These are phyloP conservation scores for Astreopora myriophthalma DNA, from an alignment of 64 coral and sea anemone genomes.

Conservation along the genomic window DNA sequence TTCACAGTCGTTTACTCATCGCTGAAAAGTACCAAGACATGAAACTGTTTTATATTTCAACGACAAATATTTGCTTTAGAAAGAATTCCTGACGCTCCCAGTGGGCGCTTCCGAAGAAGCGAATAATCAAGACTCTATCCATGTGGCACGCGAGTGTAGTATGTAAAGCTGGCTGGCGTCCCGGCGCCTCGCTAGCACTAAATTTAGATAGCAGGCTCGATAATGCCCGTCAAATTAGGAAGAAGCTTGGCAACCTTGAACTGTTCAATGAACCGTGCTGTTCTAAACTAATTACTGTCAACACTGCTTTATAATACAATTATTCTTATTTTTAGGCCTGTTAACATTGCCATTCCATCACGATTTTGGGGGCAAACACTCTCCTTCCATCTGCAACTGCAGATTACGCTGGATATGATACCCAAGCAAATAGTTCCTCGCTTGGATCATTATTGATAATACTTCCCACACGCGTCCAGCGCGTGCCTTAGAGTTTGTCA, in stretches of 20 bases:
- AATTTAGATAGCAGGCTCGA: slow-evolving; percentile 16
- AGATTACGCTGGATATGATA: background rate
- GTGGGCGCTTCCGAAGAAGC: background rate
- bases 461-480: slow-evolving; percentile 33
- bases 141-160: slow-evolving; percentile 27
- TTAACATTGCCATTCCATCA: background rate
- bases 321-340: background rate
- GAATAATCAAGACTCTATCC: background rate
- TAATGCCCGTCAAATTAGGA: slow-evolving; percentile 33
- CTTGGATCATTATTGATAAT: slow-evolving; percentile 12
- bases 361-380: background rate
- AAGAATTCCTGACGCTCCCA: slow-evolving; percentile 46
- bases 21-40: slow-evolving; percentile 37
- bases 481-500: slow-evolving; percentile 49
- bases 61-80: slow-evolving; percentile 48
- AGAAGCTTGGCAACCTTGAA: background rate
- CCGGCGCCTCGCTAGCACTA: background rate
- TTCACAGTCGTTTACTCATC: background rate
- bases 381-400: background rate
- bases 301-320: slow-evolving; percentile 17
- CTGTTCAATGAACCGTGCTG: slow-evolving; percentile 3
- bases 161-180: background rate
- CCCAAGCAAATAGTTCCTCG: slow-evolving; percentile 9
- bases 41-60: slow-evolving; percentile 32
- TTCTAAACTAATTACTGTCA: slow-evolving; percentile 36